Evolutionary conservation across 2,797 vertebrate species (phyloP), one percentile per base, ranked within the genome.

Genomic region (Tamandua tetradactyla): DNA sequence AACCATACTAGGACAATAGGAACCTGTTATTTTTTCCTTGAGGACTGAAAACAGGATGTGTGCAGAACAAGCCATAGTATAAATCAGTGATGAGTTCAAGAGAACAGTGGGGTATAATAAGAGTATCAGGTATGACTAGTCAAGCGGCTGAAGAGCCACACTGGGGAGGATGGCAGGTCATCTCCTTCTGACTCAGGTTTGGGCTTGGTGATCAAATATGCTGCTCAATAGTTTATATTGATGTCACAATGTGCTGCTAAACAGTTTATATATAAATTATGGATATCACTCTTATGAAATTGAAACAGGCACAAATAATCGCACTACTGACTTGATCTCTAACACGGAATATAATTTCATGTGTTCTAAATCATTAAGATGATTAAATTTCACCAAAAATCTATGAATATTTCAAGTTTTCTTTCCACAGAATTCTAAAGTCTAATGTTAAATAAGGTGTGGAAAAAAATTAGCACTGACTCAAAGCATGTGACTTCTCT

Each of bases 381-480:
- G 83, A 55, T 75, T 86, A 57, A 22, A 92, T 12, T 22, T 89
- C 75, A 92, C 68, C 42, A 44, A 92, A 92, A 74, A 47, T 66
- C 18, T 91, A 66, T 37, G 17, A 76, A 68, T 37, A 42, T 62
- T 85, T 25, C 69, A n/a, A 35, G n/a, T 82, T 72, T 12, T 74
- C 9, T 78, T 52, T 64, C 32, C 66, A 92, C 14, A 57, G 37
- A 87, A 59, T 11, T 72, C 5, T 37, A 23, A 44, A 10, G 30
- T 37, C 37, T 44, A 82, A 9, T 27, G 55, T 87, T 82, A 83
- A 92, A 82, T 14, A 18, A 85, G 25, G 68, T 76, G 40, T 75
- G 23, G 64, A 75, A 47, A 85, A 80, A 69, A 78, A 81, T 23
- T 47, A 57, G 80, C 42, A 62, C 44, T 23, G 72, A 79, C 4